Conservation (phyloP, 2,797 vertebrate genomes). For the Premnoplex brunnescens region DNA sequence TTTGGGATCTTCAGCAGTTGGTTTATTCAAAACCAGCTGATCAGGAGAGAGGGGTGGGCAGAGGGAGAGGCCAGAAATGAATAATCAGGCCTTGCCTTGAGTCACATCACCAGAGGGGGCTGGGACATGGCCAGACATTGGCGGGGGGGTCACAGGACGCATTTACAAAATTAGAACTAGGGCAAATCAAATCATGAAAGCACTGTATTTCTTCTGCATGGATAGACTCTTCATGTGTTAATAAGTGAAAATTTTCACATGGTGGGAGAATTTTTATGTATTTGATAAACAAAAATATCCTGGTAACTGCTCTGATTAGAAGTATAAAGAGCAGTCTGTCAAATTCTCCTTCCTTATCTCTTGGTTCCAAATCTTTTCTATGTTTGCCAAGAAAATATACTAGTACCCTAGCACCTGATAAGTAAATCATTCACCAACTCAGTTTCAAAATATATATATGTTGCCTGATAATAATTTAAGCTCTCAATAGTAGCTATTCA, state of each 20-base stretch:
- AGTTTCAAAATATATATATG: not conserved
- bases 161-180: not conserved
- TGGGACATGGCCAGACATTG: not conserved
- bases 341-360: not conserved
- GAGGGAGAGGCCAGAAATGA: not conserved
- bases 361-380: not conserved
- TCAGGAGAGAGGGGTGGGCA: not conserved
- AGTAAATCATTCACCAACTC: not conserved
- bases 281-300: slow-evolving; percentile 1
- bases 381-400: not conserved
- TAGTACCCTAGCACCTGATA: not conserved
- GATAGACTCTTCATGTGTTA: not conserved
- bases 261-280: not conserved
- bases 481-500: not conserved
- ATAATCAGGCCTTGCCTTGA: not conserved
- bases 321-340: not conserved
- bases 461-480: not conserved
- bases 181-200: not conserved
- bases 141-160: not conserved
- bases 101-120: too few species aligned
- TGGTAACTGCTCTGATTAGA: not conserved
- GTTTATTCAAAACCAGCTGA: not conserved
- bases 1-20: not conserved
- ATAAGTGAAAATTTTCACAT: not conserved
- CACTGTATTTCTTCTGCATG: not conserved